Evolutionary conservation across 1,140 invertebrate species (phyloP), one percentile per base, ranked within the genome.

Genomic region (Elymnias hypermnestra): DNA sequence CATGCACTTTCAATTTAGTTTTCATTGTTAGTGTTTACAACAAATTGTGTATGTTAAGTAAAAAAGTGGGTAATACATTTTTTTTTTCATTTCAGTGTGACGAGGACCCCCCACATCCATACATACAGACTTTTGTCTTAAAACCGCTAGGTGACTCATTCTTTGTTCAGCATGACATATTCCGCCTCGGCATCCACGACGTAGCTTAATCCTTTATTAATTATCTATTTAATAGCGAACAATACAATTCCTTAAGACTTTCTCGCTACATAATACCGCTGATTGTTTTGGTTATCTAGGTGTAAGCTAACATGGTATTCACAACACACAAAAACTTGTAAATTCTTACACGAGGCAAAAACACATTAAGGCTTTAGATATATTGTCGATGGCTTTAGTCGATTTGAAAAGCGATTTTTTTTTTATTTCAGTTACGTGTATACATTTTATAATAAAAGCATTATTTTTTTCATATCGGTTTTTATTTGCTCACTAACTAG

Each of bases 111-210:
- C 95, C 95, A 61, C 95, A 97, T 79, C 92, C 94, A 37, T 98
- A 93, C 84, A 94, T 92, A 50, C 96, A 98, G 87, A 90, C 92
- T 38, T 98, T 98, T 86, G 92, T 97, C 49, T 85, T 98, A 65
- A 97, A 96, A 87, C 94, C 94, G 45, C 82, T 93, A 61, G 93
- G 89, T 64, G 92, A 90, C 53, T 92, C 92, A 40, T 98, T 94
- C 88, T 97, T 93, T 83, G 92, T 96, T 65, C 94, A 95, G 72
- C 95, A 98, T 72, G 95, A 98, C 72, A 94, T 97, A 71, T 98
- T 98, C 89, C 91, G 95, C 75, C 90, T 97, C 64, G 93, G 92
- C 53, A 94, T 97, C 64, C 95, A 97, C 84, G 92, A 97, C 83
- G 88, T 90, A 37, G 92, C 90, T 75, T 94, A 70, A 65, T 37